Conservation (phyloP, 2,113 vertebrate genomes). For the Noturus placidus region DNA sequence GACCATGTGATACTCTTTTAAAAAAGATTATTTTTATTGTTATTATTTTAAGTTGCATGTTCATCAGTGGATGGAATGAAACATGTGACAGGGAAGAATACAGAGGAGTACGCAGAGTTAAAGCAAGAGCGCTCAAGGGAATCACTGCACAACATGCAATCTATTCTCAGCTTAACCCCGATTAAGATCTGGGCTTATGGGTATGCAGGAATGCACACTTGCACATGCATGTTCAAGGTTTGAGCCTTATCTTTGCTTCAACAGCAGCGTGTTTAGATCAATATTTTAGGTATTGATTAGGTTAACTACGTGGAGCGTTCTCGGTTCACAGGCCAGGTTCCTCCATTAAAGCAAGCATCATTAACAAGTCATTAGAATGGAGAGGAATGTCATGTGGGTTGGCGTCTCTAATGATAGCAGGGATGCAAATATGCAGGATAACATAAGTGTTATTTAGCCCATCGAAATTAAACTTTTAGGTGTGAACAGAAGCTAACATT, state of each 20-base stretch:
- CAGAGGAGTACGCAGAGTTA: constrained; percentile 51
- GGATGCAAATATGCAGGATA: not conserved
- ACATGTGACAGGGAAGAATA: not conserved
- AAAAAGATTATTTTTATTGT: too few species aligned
- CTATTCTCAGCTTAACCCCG: constrained; percentile 58
- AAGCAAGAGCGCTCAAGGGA: constrained; percentile 54
- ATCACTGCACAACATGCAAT: constrained; percentile 38
- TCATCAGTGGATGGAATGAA: constrained; percentile 20
- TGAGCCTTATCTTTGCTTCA: constrained; percentile 62
- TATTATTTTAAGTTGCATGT: not conserved
- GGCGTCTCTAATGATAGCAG: not conserved
- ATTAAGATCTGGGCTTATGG: constrained; percentile 21
- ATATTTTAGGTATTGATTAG: constrained; percentile 70
- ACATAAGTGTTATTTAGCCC: not conserved
- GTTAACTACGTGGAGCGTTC: constrained; percentile 60
- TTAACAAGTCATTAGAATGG: constrained; percentile 22
- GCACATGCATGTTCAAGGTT: constrained; percentile 52
- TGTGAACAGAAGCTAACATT: not conserved
- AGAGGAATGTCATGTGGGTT: not conserved
- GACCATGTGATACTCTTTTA: not conserved
- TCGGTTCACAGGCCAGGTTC: not conserved
- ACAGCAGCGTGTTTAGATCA: constrained; percentile 62
- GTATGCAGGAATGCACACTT: constrained; percentile 36
- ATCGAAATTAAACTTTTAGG: not conserved
- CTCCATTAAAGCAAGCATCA: constrained; percentile 18